phyloP scores from a whole-genome alignment of 2,113 vertebrate genomes.

The Paratilapia polleni region DNA sequence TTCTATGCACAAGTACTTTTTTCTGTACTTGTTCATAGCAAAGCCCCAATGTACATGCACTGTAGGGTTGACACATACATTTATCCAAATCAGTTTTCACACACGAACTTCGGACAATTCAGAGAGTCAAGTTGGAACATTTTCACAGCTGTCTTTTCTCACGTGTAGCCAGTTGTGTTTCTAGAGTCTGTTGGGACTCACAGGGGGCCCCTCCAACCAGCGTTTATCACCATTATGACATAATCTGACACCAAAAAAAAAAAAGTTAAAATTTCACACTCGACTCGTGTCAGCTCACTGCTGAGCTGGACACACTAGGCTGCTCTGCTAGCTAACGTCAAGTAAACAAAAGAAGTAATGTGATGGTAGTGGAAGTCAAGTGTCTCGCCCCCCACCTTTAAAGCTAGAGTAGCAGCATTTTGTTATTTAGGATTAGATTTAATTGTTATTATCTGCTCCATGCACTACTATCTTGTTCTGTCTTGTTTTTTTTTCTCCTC shows the following conservation, averaged over 20 bases:
- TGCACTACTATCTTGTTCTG: neutral
- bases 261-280: neutral
- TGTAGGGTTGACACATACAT: neutral
- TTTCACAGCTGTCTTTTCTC: neutral
- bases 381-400: neutral
- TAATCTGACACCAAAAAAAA: neutral
- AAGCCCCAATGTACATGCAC: neutral
- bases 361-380: accelerated
- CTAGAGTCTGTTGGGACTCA: neutral
- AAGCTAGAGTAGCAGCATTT: neutral
- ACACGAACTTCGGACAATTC: too few relatives aligned
- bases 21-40: too few relatives aligned
- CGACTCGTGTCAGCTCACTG: neutral
- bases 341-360: neutral
- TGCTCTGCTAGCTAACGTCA: neutral
- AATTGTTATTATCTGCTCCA: neutral
- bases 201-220: neutral
- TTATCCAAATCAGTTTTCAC: too few relatives aligned
- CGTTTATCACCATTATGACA: neutral
- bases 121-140: too few relatives aligned
- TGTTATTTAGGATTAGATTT: neutral
- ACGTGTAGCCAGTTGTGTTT: neutral
- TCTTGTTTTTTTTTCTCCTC: neutral
- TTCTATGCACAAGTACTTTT: too few relatives aligned
- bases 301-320: neutral